Evolutionary conservation across 2,113 vertebrate species (phyloP), one percentile per base, ranked within the genome.

Genomic region (Gobiocypris rarus): DNA sequence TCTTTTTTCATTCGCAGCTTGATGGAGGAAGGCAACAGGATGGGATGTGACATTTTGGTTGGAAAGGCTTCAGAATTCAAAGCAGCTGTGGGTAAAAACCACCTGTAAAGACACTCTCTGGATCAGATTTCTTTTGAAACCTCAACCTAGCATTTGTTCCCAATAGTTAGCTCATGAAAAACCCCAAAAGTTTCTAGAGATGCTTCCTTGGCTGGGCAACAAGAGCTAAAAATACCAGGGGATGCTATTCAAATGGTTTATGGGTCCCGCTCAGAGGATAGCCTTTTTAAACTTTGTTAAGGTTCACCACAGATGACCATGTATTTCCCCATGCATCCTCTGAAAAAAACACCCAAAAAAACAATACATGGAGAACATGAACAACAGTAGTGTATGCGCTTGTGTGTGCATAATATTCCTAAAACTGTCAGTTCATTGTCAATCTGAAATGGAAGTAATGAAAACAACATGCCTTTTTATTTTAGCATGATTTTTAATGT

Each of bases 81-180:
- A 79, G 63, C 84, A 81, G 84, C 84, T 83, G 84, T 19, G 59
- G 70, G 50, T 58, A 34, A 85, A 75, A 52, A 85, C 87, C 91
- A 93, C 92, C 91, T 91, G 91, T 93, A 93, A 94, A 93, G 87
- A 71, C 58, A 63, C 85, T 76, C 87, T 87, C 79, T 83, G 87
- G 88, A 92, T 93, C 89, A 31, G 77, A 88, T 93, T 93, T 91
- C 92, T 93, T 94, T 92, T 94, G 91, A 93, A 93, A 91, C 48
- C 73, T 92, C 91, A 93, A 91, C 88, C 89, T 84, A 22, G 59
- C 89, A 85, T 93, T 93, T 89, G 92, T 86, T 91, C 91, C 90
- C 91, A 91, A 89, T 87, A 84, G 88, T 89, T 92, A 89, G 89
- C 91, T 91, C 91, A 89, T 88, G 86, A 89, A 91, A 91, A 87